A percentile compares a stretch with the other conserved stretches of the same genome.
Conservation (phyloP, 2,797 vertebrate genomes). For the Hydrocynus forskahlii region DNA sequence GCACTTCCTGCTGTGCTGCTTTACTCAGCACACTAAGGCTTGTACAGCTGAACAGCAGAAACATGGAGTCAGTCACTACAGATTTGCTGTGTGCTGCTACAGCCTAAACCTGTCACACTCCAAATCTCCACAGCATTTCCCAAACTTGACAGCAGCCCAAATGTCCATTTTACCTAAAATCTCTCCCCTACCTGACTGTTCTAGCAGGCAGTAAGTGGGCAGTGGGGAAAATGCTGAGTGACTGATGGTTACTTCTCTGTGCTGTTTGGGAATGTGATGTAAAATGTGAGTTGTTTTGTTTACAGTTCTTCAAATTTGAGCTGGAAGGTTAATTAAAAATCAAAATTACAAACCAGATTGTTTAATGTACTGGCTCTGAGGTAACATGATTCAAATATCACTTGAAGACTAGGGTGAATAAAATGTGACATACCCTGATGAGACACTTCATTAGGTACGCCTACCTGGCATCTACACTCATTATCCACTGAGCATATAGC, state of each 20-base stretch:
- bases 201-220: constrained; percentile 3
- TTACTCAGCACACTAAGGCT: constrained; percentile 7
- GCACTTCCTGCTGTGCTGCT: background rate
- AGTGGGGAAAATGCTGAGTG: constrained; percentile 6
- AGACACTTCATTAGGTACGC: too few relatives aligned
- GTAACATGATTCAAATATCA: background rate
- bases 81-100: constrained; percentile 10
- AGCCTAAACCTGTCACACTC: constrained; percentile 6
- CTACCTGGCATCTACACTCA: too few relatives aligned
- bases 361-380: background rate
- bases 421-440: background rate
- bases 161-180: constrained; percentile 1
- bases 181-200: constrained; percentile 2
- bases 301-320: background rate
- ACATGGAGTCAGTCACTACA: constrained; percentile 13
- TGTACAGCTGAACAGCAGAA: constrained; percentile 18
- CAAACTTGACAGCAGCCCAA: constrained; percentile 1
- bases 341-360: too few relatives aligned
- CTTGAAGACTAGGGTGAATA: background rate
- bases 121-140: background rate
- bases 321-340: background rate
- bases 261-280: too few relatives aligned
- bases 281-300: background rate
- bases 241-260: background rate
- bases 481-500: too few relatives aligned